A percentile compares a stretch with the other conserved stretches of the same genome.
These are phyloP conservation scores for Platichthys flesus DNA, from an alignment of 2,113 vertebrate species.

Conservation along the genomic window DNA sequence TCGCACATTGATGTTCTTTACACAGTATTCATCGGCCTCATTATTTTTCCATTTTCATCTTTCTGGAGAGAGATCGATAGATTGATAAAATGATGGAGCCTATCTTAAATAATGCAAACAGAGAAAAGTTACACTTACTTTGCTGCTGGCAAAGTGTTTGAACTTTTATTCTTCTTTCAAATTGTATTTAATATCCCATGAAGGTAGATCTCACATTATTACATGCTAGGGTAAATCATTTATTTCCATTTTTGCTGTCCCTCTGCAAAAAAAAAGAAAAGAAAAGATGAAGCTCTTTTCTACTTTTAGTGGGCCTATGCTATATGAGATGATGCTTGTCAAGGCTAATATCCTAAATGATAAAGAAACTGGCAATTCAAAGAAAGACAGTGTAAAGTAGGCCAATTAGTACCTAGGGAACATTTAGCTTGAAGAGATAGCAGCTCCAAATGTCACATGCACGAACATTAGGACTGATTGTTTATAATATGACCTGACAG, in stretches of 20 bases:
- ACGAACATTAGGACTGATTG: conserved; percentile 78
- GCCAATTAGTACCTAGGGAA: conserved; percentile 86
- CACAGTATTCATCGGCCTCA: conserved; percentile 84
- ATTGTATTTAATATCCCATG: conserved; percentile 77
- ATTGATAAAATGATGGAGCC: conserved; percentile 88
- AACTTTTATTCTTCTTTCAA: conserved; percentile 81
- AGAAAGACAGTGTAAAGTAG: conserved; percentile 83
- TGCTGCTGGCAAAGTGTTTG: conserved; percentile 82
- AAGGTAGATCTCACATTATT: conserved; percentile 66
- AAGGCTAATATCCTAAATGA: conserved; percentile 80
- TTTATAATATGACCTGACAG: conserved; percentile 88
- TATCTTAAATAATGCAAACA: conserved; percentile 86
- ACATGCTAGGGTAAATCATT: conserved; percentile 67
- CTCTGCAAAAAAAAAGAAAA: conserved; percentile 46
- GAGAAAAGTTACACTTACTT: conserved; percentile 82
- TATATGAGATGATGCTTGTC: conserved; percentile 79
- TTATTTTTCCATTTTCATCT: conserved; percentile 90
- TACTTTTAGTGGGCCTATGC: conserved; percentile 50
- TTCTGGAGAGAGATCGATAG: conserved; percentile 86
- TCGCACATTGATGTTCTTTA: conserved; percentile 88
- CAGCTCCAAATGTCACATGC: conserved; percentile 81
- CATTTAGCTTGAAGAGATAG: conserved; percentile 82
- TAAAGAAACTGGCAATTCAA: conserved; percentile 81
- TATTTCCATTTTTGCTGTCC: conserved; percentile 69
- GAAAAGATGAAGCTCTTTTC: conserved; percentile 41